Conservation (phyloP, 2,888 invertebrate genomes). For the Heteromyza rotundicornis region DNA sequence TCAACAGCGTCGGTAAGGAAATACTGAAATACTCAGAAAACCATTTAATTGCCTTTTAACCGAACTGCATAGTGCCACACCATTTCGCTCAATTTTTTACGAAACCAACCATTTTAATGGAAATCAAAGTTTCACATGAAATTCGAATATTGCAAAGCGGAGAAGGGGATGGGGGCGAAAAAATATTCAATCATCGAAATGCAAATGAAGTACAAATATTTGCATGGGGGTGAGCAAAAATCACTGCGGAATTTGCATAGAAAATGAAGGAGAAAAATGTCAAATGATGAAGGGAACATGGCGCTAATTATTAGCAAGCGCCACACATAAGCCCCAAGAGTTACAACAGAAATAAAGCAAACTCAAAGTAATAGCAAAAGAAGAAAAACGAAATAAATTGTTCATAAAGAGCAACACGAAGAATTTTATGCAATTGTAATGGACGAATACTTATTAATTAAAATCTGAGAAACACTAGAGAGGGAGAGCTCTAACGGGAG, state of each 20-base stretch:
- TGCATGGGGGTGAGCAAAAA: slow-evolving; percentile 39
- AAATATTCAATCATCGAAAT: slow-evolving; percentile 53
- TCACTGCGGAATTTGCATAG: not conserved
- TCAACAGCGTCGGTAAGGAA: too few relatives aligned
- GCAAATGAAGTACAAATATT: slow-evolving; percentile 52
- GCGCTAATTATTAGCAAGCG: not conserved
- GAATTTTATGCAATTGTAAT: not conserved
- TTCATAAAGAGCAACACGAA: too few relatives aligned
- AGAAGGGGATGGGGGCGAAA: slow-evolving; percentile 8
- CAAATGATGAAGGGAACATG: not conserved
- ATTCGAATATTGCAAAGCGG: not conserved
- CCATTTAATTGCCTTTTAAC: too few relatives aligned
- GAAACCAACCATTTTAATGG: too few relatives aligned
- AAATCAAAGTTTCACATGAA: not conserved
- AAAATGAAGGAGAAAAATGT: not conserved
- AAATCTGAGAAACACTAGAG: not conserved
- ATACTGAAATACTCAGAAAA: too few relatives aligned
- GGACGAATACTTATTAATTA: not conserved
- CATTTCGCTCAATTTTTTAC: too few relatives aligned
- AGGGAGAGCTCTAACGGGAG: not conserved
- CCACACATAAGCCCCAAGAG: not conserved
- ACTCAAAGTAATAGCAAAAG: too few relatives aligned
- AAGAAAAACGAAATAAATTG: too few relatives aligned
- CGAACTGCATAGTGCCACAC: too few relatives aligned
- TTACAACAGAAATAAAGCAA: too few relatives aligned